These are phyloP conservation scores for Malurus melanocephalus DNA, from an alignment of 2,113 vertebrate species.

Conservation along the genomic window DNA sequence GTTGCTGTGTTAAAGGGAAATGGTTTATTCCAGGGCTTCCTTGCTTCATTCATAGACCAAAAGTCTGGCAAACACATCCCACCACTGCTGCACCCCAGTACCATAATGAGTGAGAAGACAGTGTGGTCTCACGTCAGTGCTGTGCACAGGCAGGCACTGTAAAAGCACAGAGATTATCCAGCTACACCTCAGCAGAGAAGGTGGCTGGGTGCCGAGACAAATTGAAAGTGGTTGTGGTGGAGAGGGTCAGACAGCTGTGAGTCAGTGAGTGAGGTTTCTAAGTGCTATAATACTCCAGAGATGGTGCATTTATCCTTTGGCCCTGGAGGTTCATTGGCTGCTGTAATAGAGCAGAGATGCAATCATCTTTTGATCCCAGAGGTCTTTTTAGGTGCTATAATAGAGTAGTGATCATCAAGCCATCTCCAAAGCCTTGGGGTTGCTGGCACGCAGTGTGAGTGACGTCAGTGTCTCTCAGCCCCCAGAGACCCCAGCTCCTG, in stretches of 20 bases:
- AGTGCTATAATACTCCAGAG: constrained; percentile 11
- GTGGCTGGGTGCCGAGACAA: neutral
- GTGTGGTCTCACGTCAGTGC: neutral
- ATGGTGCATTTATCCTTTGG: constrained; percentile 39
- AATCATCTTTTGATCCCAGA: constrained; percentile 39
- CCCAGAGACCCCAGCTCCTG: constrained; percentile 4
- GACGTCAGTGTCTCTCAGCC: constrained; percentile 42
- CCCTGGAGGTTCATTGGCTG: constrained; percentile 41
- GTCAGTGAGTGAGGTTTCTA: constrained; percentile 3
- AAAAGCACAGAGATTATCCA: neutral
- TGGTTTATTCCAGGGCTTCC: neutral
- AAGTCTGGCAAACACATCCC: neutral
- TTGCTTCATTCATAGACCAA: neutral
- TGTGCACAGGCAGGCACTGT: neutral
- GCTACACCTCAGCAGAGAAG: neutral
- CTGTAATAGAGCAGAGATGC: constrained; percentile 46
- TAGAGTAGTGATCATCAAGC: constrained; percentile 36
- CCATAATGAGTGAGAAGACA: neutral
- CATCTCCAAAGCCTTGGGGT: constrained; percentile 10
- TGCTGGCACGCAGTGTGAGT: neutral
- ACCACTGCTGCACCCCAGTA: neutral
- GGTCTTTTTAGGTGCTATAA: constrained; percentile 55
- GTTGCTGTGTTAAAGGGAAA: neutral
- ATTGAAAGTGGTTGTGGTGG: neutral
- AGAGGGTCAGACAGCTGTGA: constrained; percentile 3